Conservation (phyloP, 53 echinoderm and acorn worm species). For the Echinometra lucunter region DNA sequence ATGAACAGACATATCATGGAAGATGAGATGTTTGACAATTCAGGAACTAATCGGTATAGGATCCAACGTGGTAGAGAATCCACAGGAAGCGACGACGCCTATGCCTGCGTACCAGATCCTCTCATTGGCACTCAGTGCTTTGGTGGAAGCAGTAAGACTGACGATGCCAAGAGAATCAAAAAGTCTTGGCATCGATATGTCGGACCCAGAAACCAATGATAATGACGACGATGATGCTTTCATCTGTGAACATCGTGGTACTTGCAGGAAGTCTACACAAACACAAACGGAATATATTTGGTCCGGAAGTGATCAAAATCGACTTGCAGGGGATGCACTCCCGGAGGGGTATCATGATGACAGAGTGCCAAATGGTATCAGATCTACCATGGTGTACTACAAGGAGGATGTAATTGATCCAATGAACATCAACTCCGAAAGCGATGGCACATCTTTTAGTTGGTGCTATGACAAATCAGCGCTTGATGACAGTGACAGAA, state of each 20-base stretch:
- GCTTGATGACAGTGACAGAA: not conserved
- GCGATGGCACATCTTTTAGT: too few species aligned
- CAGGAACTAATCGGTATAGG: not conserved
- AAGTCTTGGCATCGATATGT: not conserved
- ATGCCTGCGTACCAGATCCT: slow-evolving; percentile 24
- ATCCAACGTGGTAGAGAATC: not conserved
- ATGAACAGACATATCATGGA: not conserved
- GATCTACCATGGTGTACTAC: not conserved
- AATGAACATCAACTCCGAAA: not conserved
- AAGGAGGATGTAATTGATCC: not conserved
- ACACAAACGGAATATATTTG: not conserved
- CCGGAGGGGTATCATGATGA: not conserved
- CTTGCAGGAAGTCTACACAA: not conserved
- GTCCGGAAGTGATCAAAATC: not conserved
- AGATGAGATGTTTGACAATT: not conserved
- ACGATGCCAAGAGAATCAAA: not conserved
- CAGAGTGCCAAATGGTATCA: not conserved
- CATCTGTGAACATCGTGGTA: not conserved
- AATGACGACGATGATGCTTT: not conserved
- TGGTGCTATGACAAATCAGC: not conserved
- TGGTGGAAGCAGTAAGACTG: not conserved
- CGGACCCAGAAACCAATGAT: not conserved
- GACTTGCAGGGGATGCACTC: not conserved
- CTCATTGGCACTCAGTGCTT: not conserved
- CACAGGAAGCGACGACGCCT: not conserved